Conservation (phyloP, 2,888 invertebrate genomes). For the Oegoconia quadripuncta region DNA sequence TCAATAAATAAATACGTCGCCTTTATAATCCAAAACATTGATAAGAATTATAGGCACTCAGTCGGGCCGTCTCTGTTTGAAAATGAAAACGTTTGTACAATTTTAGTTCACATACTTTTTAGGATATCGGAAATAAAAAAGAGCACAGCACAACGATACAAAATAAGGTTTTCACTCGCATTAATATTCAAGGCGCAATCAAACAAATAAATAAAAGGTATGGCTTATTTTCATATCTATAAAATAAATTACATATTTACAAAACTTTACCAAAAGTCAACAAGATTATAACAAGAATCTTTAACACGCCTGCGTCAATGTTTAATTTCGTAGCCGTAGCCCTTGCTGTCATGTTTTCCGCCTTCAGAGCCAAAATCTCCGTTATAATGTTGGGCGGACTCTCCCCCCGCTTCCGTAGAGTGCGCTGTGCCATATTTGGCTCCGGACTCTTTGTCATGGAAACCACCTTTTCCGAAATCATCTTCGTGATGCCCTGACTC, state of each 20-base stretch:
- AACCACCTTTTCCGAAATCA: slow-evolving; percentile 70
- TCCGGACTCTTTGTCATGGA: slow-evolving; percentile 72
- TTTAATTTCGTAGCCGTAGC: slow-evolving; percentile 66
- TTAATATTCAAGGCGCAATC: neutral
- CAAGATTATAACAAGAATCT: slow-evolving; percentile 53
- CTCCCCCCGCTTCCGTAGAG: slow-evolving; percentile 69
- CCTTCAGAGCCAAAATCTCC: slow-evolving; percentile 67
- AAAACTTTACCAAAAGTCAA: slow-evolving; percentile 60
- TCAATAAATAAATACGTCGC: too few species aligned
- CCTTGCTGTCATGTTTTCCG: slow-evolving; percentile 46
- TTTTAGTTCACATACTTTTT: too few species aligned
- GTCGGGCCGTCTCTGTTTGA: too few species aligned
- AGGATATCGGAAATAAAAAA: too few species aligned
- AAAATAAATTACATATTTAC: slow-evolving; percentile 56
- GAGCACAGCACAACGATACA: too few species aligned
- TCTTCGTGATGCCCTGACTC: slow-evolving; percentile 72
- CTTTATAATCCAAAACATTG: too few species aligned
- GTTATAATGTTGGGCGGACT: slow-evolving; percentile 67
- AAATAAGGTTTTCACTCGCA: too few species aligned
- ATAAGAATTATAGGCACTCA: too few species aligned
- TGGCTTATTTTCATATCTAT: slow-evolving; percentile 53
- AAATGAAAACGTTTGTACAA: too few species aligned
- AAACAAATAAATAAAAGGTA: slow-evolving; percentile 15
- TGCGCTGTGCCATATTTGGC: slow-evolving; percentile 62
- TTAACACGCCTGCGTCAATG: slow-evolving; percentile 42